phyloP scores from a whole-genome alignment of 2,888 invertebrate genomes.

The Uloborus plumipes region DNA sequence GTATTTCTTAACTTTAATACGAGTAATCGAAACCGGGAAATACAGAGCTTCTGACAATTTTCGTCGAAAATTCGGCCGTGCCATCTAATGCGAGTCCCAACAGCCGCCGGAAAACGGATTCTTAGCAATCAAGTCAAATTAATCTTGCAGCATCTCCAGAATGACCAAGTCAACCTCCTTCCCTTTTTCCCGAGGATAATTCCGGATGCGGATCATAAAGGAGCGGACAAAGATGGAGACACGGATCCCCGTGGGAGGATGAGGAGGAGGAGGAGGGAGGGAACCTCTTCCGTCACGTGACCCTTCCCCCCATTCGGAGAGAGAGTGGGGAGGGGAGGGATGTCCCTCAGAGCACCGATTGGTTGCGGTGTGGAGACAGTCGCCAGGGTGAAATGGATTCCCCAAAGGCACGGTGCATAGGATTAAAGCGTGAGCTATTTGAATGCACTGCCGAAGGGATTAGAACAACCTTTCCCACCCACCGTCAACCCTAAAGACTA shows the following conservation, averaged over 20 bases:
- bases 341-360: constrained; percentile 39
- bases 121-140: too few species aligned
- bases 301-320: constrained; percentile 27
- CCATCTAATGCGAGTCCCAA: too few species aligned
- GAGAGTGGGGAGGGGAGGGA: constrained; percentile 17
- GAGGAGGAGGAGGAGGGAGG: constrained; percentile 30
- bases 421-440: constrained; percentile 52
- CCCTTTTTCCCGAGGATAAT: neutral
- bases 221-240: constrained; percentile 38
- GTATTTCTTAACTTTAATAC: too few species aligned
- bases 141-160: too few species aligned
- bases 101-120: too few species aligned
- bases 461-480: constrained; percentile 33
- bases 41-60: too few species aligned
- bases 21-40: too few species aligned
- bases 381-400: constrained; percentile 44
- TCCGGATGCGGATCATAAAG: constrained; percentile 1
- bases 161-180: neutral
- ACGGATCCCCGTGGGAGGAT: constrained; percentile 27
- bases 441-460: constrained; percentile 44
- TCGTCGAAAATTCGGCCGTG: too few species aligned
- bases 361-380: constrained; percentile 51
- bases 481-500: constrained; percentile 33
- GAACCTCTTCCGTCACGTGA: constrained; percentile 33
- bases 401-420: constrained; percentile 39